Evolutionary conservation across 2,888 invertebrate genomes (phyloP).

Genomic region (Cabera pusaria): DNA sequence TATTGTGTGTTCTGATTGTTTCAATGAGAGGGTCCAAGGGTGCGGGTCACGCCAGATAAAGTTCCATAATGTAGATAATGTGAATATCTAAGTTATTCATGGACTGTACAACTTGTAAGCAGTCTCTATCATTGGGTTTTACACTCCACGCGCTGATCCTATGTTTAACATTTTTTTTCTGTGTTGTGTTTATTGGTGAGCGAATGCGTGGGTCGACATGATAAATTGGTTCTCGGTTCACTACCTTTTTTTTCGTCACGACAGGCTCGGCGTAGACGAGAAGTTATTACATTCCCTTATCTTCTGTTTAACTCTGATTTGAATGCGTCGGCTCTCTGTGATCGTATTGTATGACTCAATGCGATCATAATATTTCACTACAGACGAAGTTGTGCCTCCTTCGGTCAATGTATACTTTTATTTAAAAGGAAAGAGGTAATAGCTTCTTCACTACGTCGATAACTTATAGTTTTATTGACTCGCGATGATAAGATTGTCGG

Average conservation of each 20-base stretch:
- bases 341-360: constrained; percentile 21
- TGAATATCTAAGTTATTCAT: constrained; percentile 81
- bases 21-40: constrained; percentile 65
- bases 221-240: constrained; percentile 76
- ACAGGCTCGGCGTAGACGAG: constrained; percentile 69
- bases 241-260: constrained; percentile 63
- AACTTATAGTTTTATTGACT: constrained; percentile 37
- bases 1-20: constrained; percentile 41
- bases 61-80: constrained; percentile 81
- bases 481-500: constrained; percentile 35
- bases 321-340: constrained; percentile 47
- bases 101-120: constrained; percentile 66
- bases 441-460: constrained; percentile 51
- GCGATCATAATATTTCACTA: constrained; percentile 23
- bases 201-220: constrained; percentile 76
- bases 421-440: constrained; percentile 56
- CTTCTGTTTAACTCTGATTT: constrained; percentile 39
- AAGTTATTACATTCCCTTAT: constrained; percentile 63
- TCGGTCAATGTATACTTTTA: constrained; percentile 56
- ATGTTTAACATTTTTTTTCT: constrained; percentile 64
- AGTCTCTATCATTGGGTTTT: constrained; percentile 81
- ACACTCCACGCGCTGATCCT: constrained; percentile 71
- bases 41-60: constrained; percentile 72
- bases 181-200: constrained; percentile 67
- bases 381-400: constrained; percentile 51